Percentiles rank a stretch among this genome's conserved stretches.
Evolutionary conservation across 2,113 vertebrate species (phyloP).

Genomic region (Elgaria multicarinata): DNA sequence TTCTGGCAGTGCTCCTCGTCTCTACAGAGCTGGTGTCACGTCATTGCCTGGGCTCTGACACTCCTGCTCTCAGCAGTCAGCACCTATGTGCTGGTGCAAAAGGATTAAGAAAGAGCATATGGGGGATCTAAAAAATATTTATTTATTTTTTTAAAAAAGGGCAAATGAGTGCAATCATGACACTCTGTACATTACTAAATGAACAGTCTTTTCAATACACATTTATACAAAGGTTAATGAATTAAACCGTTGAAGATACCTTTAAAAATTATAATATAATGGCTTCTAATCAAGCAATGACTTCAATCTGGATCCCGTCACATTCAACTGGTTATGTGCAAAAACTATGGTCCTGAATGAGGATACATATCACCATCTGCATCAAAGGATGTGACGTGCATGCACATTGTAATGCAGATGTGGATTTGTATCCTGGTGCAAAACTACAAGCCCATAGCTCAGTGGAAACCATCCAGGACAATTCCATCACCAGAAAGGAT

Average conservation of each 20-base stretch:
- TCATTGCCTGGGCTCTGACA: neutral
- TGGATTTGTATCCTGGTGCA: neutral
- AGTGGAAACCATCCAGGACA: no score
- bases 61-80: no score
- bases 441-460: neutral
- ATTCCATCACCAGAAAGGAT: no score
- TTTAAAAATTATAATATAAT: neutral
- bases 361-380: neutral
- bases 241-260: neutral
- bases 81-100: neutral
- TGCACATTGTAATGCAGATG: neutral
- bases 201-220: neutral
- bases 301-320: neutral
- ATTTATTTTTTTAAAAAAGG: neutral
- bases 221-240: neutral
- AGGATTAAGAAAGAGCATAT: neutral
- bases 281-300: neutral
- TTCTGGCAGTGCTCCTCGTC: neutral
- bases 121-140: no score
- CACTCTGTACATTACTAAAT: neutral
- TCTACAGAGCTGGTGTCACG: neutral
- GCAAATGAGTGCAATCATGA: neutral
- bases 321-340: neutral
- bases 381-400: neutral
- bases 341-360: neutral